phyloP scores from a whole-genome alignment of 2,797 vertebrate genomes.

The Philypnodon macrostomus region DNA sequence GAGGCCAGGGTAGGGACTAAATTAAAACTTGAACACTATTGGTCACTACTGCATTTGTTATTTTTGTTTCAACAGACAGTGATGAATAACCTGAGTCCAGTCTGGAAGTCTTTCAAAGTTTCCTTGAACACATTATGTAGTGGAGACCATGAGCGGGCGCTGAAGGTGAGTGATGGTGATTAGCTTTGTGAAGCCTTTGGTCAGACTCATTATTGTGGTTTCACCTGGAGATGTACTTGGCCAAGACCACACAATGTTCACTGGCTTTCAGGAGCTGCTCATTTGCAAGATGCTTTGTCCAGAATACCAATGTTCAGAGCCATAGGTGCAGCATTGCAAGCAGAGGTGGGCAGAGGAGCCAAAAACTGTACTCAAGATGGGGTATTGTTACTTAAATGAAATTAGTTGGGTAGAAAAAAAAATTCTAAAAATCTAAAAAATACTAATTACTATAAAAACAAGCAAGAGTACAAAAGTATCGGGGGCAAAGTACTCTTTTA shows the following conservation, averaged over 20 bases:
- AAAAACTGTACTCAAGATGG: too few species aligned
- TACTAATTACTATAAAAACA: too few species aligned
- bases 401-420: too few species aligned
- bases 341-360: too few species aligned
- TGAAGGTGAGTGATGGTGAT: constrained; percentile 84
- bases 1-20: too few species aligned
- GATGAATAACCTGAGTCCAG: constrained; percentile 97
- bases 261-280: constrained; percentile 14
- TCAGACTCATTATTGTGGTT: constrained; percentile 2
- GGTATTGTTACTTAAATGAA: too few species aligned
- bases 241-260: constrained; percentile 9
- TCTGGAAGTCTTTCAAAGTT: constrained; percentile 99
- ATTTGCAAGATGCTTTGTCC: neutral
- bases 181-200: neutral
- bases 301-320: constrained; percentile 16
- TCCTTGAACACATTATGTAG: constrained; percentile 97
- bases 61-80: constrained; percentile 79
- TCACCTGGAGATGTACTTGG: neutral
- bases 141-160: constrained; percentile 89
- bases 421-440: too few species aligned
- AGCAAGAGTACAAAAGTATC: too few species aligned
- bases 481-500: too few species aligned
- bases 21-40: too few species aligned
- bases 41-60: constrained; percentile 12
- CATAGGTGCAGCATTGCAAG: constrained; percentile 1